These are phyloP conservation scores for Plecturocebus donacophilus DNA, from an alignment of 2,113 vertebrate genomes.

Conservation along the genomic window DNA sequence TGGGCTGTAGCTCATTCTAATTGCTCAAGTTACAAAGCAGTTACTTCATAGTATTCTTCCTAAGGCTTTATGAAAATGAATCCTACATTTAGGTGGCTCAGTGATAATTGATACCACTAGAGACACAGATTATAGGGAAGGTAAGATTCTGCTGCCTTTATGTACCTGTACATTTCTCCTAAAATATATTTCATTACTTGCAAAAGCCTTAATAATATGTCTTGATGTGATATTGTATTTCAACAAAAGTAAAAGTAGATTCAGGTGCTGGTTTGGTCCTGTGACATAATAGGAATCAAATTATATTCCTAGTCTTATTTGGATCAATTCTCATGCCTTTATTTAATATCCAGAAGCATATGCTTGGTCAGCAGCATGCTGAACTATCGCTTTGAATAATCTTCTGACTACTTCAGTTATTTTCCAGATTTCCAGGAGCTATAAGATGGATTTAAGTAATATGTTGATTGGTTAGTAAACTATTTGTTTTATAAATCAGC, in stretches of 20 bases:
- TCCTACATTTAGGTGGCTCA: constrained; percentile 31
- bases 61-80: constrained; percentile 59
- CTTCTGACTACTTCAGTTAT: neutral
- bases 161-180: neutral
- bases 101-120: constrained; percentile 7
- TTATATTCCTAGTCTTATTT: neutral
- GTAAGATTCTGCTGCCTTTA: constrained; percentile 33
- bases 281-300: neutral
- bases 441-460: neutral
- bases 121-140: neutral
- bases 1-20: constrained; percentile 47
- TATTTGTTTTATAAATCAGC: neutral
- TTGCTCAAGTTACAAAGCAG: constrained; percentile 33
- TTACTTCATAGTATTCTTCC: constrained; percentile 35
- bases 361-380: neutral
- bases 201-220: constrained; percentile 24
- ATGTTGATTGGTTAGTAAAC: neutral
- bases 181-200: constrained; percentile 20
- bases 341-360: neutral
- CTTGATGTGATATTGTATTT: constrained; percentile 30
- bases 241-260: constrained; percentile 3
- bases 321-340: neutral
- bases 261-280: neutral
- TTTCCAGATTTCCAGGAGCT: neutral
- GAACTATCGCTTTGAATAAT: neutral